Evolutionary conservation across 2,888 invertebrate genomes (phyloP).

Genomic region (Melanchra persicariae): DNA sequence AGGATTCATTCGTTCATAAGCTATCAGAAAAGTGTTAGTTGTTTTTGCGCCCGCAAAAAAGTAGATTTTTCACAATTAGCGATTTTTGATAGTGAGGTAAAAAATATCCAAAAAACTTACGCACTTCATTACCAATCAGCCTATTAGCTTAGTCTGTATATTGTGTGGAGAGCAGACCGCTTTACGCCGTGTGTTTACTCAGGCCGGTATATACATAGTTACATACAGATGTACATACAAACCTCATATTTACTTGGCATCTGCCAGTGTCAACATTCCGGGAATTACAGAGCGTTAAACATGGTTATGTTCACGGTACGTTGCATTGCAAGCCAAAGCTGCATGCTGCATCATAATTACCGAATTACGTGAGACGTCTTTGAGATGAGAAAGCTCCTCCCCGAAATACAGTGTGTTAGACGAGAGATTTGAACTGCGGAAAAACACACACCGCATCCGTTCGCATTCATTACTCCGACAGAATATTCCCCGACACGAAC

Average conservation of each 20-base stretch:
- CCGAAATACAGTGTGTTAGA: background rate
- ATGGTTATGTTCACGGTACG: background rate
- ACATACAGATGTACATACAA: background rate
- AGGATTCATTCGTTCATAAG: too few species aligned
- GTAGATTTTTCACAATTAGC: too few species aligned
- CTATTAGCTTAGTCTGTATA: background rate
- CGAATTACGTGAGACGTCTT: background rate
- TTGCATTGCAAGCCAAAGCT: background rate
- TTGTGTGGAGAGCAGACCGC: constrained; percentile 1
- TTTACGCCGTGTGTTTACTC: constrained; percentile 7
- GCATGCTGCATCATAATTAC: background rate
- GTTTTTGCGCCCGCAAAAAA: too few species aligned
- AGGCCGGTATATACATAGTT: background rate
- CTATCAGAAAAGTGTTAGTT: too few species aligned
- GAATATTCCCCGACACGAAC: background rate
- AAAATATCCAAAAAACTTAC: background rate
- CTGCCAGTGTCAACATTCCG: background rate
- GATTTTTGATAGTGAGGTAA: background rate
- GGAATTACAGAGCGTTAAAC: background rate
- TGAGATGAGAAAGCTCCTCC: background rate
- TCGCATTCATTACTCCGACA: background rate
- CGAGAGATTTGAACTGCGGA: background rate
- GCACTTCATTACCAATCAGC: too few species aligned
- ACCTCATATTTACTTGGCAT: constrained; percentile 14
- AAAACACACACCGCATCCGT: background rate